These are phyloP conservation scores for Eristalinus sepulchralis DNA, from an alignment of 2,888 invertebrate genomes.

Conservation along the genomic window DNA sequence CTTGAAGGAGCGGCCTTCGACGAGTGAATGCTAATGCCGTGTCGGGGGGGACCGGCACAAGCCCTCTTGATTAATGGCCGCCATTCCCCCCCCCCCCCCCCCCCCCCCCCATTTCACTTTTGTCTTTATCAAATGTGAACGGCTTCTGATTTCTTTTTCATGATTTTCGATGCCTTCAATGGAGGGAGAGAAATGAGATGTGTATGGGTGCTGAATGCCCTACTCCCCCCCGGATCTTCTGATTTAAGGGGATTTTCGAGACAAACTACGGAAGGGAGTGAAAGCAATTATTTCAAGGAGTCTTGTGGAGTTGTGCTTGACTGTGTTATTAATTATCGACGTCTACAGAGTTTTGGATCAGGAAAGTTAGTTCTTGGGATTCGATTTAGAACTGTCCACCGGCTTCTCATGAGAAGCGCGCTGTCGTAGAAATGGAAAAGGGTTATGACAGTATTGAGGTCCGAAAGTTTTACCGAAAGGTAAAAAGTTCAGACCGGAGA, in stretches of 20 bases:
- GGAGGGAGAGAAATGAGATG: not conserved
- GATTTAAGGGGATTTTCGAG: not conserved
- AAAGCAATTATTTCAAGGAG: not conserved
- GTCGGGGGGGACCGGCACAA: not conserved
- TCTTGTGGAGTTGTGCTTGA: not conserved
- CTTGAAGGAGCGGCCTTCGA: not conserved
- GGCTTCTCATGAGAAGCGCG: no score
- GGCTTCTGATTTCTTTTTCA: not conserved
- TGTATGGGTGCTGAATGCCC: not conserved
- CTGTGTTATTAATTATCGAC: not conserved
- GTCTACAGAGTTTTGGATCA: no score
- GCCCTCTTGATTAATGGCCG: not conserved
- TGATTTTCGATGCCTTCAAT: not conserved
- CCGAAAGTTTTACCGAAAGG: no score
- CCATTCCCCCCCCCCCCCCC: not conserved
- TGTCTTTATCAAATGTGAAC: not conserved
- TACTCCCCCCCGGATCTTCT: no score
- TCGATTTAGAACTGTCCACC: no score
- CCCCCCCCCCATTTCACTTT: not conserved
- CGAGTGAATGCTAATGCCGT: not conserved
- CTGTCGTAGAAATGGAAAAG: no score
- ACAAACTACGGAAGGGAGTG: not conserved
- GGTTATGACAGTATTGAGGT: no score
- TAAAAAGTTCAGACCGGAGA: no score
- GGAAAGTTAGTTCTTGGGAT: no score